A percentile compares a stretch with the other conserved stretches of the same genome.
phyloP scores from a whole-genome alignment of 2,888 invertebrate species.

The Andrena flavipes region DNA sequence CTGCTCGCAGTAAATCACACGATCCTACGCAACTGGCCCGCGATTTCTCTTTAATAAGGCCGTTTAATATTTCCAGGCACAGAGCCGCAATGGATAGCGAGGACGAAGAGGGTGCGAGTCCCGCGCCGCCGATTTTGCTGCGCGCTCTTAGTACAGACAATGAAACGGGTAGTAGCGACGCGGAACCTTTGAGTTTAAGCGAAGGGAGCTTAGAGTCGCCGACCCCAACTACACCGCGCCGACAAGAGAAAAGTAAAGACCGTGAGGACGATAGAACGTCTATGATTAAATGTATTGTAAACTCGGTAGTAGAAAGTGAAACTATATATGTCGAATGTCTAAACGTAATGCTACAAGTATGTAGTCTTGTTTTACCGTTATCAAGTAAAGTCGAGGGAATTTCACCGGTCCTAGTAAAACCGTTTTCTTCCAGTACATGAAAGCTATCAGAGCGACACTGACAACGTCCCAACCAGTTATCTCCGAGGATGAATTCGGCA shows the following conservation, averaged over 20 bases:
- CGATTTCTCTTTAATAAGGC: background rate
- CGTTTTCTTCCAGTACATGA: slow-evolving; percentile 91
- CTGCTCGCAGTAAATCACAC: background rate
- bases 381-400: background rate
- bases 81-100: slow-evolving; percentile 83
- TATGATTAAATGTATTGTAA: slow-evolving; percentile 95
- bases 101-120: slow-evolving; percentile 82
- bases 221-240: slow-evolving; percentile 82
- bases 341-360: slow-evolving; percentile 94
- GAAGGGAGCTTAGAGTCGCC: slow-evolving; percentile 84
- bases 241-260: slow-evolving; percentile 86
- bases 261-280: slow-evolving; percentile 92
- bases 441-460: slow-evolving; percentile 94
- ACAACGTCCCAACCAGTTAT: slow-evolving; percentile 96
- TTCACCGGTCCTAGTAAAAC: slow-evolving; percentile 12
- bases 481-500: slow-evolving; percentile 94
- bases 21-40: background rate
- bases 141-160: slow-evolving; percentile 83
- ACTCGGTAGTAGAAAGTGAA: slow-evolving; percentile 96
- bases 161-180: slow-evolving; percentile 84
- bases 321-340: slow-evolving; percentile 95
- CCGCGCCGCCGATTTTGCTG: slow-evolving; percentile 82
- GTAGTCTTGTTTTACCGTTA: slow-evolving; percentile 18
- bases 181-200: slow-evolving; percentile 83
- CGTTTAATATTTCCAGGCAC: slow-evolving; percentile 74